These are phyloP conservation scores for Vulpes vulpes DNA, from an alignment of 2,113 vertebrate species.

Conservation along the genomic window DNA sequence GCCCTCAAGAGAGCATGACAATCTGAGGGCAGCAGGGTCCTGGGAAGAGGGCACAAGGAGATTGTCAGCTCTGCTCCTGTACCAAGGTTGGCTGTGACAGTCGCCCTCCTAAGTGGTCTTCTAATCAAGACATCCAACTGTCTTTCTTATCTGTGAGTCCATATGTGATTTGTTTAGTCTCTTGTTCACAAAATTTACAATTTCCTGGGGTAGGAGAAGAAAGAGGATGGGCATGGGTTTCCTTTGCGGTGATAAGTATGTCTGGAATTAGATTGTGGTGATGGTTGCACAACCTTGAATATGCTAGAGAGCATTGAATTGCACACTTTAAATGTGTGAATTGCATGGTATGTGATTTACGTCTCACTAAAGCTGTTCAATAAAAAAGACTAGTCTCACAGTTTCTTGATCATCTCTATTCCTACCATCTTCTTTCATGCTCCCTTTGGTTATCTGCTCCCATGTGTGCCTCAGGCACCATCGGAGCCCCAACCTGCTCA, in stretches of 20 bases:
- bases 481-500: background rate
- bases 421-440: background rate
- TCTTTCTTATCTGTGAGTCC: background rate
- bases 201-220: background rate
- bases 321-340: background rate
- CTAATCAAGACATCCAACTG: background rate
- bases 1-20: background rate
- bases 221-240: background rate
- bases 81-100: background rate
- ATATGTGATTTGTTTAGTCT: background rate
- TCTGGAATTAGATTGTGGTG: background rate
- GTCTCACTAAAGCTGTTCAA: background rate
- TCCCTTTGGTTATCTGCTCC: background rate
- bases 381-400: background rate
- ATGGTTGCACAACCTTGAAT: background rate
- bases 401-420: background rate
- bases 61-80: background rate
- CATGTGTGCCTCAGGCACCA: background rate
- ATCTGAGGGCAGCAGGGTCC: background rate
- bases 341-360: background rate
- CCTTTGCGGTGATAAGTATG: background rate
- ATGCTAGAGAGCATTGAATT: background rate
- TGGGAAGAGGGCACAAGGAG: background rate
- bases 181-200: background rate
- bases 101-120: background rate